These are phyloP conservation scores for Macrophya alboannulata DNA, from an alignment of 2,888 invertebrate species.

Conservation along the genomic window DNA sequence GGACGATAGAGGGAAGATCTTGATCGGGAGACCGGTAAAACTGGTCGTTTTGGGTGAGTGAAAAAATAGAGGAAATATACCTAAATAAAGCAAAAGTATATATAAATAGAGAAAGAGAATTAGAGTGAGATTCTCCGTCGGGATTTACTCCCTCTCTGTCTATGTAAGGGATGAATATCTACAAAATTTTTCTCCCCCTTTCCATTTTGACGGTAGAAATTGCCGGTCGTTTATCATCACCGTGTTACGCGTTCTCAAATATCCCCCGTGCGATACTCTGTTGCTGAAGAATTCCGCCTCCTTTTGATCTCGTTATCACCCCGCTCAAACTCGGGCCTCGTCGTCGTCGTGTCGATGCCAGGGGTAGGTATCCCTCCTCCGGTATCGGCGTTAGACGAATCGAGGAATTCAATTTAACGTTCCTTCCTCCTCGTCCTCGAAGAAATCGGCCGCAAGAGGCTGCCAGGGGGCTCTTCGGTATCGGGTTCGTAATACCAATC, in stretches of 20 bases:
- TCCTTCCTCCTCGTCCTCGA: neutral
- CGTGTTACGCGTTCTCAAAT: neutral
- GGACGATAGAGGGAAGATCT: slow-evolving; percentile 84
- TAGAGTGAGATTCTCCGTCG: neutral
- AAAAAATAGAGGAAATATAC: neutral
- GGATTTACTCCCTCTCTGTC: neutral
- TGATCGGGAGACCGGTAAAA: slow-evolving; percentile 85
- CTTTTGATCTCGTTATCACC: slow-evolving; percentile 52
- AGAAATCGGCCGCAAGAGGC: slow-evolving; percentile 22
- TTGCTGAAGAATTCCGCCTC: slow-evolving; percentile 16
- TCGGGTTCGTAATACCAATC: slow-evolving; percentile 18
- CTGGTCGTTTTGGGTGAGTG: slow-evolving; percentile 86
- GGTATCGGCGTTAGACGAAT: slow-evolving; percentile 34
- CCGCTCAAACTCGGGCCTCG: neutral
- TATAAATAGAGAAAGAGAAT: neutral
- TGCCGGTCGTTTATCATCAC: slow-evolving; percentile 29
- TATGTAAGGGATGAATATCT: neutral
- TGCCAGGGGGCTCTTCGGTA: neutral
- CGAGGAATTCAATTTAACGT: slow-evolving; percentile 51
- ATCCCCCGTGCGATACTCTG: neutral
- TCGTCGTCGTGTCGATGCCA: neutral
- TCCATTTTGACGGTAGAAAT: neutral
- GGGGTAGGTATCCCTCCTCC: neutral
- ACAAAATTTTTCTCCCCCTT: neutral
- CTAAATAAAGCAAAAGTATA: neutral